Conservation (phyloP, 2,113 vertebrate genomes). For the Genyomyrus donnyi region DNA sequence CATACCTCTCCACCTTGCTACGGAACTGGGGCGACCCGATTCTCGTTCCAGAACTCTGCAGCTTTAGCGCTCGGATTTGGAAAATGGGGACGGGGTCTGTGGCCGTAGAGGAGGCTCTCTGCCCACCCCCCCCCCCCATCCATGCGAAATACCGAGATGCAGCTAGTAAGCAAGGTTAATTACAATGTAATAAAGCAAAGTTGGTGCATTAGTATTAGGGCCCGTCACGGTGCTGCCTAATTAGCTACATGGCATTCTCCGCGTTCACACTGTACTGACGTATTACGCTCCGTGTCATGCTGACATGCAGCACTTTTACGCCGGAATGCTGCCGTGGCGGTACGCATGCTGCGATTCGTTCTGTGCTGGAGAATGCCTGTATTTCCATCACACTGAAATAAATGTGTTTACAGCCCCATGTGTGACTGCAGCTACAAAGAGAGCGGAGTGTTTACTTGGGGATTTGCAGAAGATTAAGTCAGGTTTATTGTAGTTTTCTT, state of each 20-base stretch:
- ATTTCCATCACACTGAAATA: not conserved
- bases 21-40: not conserved
- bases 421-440: not conserved
- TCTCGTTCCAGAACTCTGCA: not conserved
- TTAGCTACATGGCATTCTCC: not conserved
- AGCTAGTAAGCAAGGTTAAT: not conserved
- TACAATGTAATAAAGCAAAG: not conserved
- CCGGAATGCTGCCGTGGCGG: not conserved
- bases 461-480: not conserved
- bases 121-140: not conserved
- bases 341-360: not conserved
- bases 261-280: not conserved
- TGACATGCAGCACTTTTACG: not conserved
- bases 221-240: not conserved
- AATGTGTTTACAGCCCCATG: not conserved
- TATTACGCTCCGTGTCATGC: not conserved
- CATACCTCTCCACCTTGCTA: not conserved
- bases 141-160: not conserved
- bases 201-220: not conserved
- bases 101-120: not conserved
- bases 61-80: not conserved
- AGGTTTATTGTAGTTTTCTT: not conserved
- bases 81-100: not conserved
- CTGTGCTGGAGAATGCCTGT: not conserved
- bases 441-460: not conserved